These are phyloP conservation scores for Coreoperca whiteheadi DNA, from an alignment of 2,113 vertebrate species.

Conservation along the genomic window DNA sequence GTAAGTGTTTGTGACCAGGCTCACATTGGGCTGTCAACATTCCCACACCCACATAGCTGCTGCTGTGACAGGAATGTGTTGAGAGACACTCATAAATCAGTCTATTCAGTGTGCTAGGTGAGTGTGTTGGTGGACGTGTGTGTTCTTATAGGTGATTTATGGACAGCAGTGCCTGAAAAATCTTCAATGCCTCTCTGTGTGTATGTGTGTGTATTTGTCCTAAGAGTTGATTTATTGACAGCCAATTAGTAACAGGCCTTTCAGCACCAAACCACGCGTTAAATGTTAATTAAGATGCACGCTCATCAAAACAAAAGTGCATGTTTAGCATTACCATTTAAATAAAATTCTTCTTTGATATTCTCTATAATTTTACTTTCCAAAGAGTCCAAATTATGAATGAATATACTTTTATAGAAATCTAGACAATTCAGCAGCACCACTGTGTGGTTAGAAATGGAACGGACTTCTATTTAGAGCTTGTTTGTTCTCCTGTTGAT, in stretches of 20 bases:
- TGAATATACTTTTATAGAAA: neutral
- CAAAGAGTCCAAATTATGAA: neutral
- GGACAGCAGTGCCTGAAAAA: slow-evolving; percentile 35
- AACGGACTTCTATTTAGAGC: neutral
- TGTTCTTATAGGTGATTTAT: slow-evolving; percentile 66
- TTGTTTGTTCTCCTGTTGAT: neutral
- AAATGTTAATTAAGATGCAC: neutral
- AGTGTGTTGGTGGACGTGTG: slow-evolving; percentile 26
- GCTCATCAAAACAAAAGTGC: slow-evolving; percentile 4
- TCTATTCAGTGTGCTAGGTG: slow-evolving; percentile 42
- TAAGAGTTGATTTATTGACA: slow-evolving; percentile 52
- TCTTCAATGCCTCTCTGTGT: slow-evolving; percentile 16
- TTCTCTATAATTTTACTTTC: neutral
- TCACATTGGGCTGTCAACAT: slow-evolving; percentile 51
- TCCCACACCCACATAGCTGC: slow-evolving; percentile 54
- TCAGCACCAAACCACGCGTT: slow-evolving; percentile 10
- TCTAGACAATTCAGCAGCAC: slow-evolving; percentile 27
- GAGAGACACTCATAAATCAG: slow-evolving; percentile 67
- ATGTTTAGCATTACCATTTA: neutral
- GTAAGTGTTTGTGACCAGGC: slow-evolving; percentile 46
- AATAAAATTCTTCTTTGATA: neutral
- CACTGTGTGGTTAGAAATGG: slow-evolving; percentile 61
- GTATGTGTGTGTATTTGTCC: slow-evolving; percentile 8
- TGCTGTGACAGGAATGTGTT: slow-evolving; percentile 60
- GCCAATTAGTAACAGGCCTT: slow-evolving; percentile 31